Conservation (phyloP, 2,113 vertebrate genomes). For the Camarhynchus parvulus region DNA sequence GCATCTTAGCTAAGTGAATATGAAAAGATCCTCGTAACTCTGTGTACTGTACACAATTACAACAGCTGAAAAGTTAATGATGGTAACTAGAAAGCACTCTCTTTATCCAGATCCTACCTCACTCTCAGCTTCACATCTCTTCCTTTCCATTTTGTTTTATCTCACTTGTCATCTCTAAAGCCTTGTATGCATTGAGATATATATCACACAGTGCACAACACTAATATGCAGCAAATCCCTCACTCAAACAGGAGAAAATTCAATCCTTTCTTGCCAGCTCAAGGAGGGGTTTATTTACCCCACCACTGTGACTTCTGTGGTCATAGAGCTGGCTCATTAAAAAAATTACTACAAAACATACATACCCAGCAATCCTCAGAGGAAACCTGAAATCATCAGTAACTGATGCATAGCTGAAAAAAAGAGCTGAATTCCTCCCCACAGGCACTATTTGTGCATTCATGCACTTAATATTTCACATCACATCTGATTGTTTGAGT, state of each 20-base stretch:
- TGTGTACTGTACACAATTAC: not conserved
- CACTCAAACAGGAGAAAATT: not conserved
- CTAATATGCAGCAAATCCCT: not conserved
- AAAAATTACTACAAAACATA: not conserved
- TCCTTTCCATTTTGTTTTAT: not conserved
- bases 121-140: not conserved
- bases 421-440: not conserved
- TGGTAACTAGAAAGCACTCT: not conserved
- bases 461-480: constrained; percentile 18
- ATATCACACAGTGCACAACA: not conserved
- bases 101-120: not conserved
- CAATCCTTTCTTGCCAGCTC: not conserved
- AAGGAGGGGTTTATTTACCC: not conserved
- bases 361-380: not conserved
- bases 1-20: not conserved
- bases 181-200: not conserved
- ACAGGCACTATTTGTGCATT: not conserved
- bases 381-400: constrained; percentile 12
- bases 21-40: not conserved
- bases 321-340: not conserved
- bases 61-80: not conserved
- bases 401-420: not conserved
- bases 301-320: not conserved
- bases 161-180: not conserved
- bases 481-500: constrained; percentile 31